Percentiles rank a stretch among this genome's conserved stretches.
Evolutionary conservation across 23 tunicate species (phyloP).

Genomic region (Diplosoma virens): DNA sequence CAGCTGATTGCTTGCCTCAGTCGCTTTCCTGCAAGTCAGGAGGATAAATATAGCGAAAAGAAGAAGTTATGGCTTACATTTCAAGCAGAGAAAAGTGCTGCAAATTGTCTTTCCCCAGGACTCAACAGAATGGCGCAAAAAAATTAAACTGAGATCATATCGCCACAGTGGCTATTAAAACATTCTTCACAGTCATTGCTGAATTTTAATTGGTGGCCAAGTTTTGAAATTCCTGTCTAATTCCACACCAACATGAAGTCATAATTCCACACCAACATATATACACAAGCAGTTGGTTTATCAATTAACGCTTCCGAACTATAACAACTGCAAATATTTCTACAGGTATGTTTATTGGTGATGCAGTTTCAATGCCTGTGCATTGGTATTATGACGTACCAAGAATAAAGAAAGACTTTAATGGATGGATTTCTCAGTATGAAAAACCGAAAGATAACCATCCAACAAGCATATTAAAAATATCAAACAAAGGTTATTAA

Average conservation of each 20-base stretch:
- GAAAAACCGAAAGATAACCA: conserved; percentile 53
- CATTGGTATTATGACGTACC: conserved; percentile 81
- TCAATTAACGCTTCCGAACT: neutral
- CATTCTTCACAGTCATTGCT: too few relatives aligned
- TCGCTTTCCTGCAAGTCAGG: too few relatives aligned
- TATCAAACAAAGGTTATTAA: conserved; percentile 42
- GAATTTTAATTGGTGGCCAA: too few relatives aligned
- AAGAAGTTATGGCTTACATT: too few relatives aligned
- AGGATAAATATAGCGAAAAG: too few relatives aligned
- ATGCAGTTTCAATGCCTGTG: conserved; percentile 65
- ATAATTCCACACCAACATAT: neutral
- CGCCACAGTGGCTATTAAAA: too few relatives aligned
- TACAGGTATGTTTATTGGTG: conserved; percentile 65
- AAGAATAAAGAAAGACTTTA: conserved; percentile 46
- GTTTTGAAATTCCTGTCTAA: too few relatives aligned
- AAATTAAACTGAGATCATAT: too few relatives aligned
- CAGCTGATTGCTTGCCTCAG: too few relatives aligned
- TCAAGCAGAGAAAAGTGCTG: too few relatives aligned
- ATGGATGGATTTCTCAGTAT: conserved; percentile 55
- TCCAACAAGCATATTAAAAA: conserved; percentile 46
- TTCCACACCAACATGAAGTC: neutral
- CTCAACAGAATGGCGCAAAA: too few relatives aligned
- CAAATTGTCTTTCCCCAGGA: too few relatives aligned
- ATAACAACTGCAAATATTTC: neutral
- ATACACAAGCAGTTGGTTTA: neutral